These are phyloP conservation scores for Himalopsyche kuldschensis DNA, from an alignment of 2,888 invertebrate species.

Conservation along the genomic window DNA sequence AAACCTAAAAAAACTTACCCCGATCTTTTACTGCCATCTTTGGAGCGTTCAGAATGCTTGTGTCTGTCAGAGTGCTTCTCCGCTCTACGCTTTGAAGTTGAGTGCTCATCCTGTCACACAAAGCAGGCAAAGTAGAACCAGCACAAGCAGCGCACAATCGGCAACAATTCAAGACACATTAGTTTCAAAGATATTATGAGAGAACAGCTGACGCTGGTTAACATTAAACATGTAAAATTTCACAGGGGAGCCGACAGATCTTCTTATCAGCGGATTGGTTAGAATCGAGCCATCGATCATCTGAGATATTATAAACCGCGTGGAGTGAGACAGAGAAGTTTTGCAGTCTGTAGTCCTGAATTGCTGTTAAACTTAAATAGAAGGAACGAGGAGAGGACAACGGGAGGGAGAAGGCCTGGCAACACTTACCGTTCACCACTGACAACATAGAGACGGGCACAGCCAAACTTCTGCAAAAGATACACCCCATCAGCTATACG, in stretches of 20 bases:
- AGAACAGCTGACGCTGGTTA: constrained; percentile 12
- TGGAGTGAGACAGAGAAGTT: not conserved
- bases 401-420: constrained; percentile 54
- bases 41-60: constrained; percentile 54
- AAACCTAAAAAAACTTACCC: constrained; percentile 29
- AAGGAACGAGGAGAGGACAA: constrained; percentile 42
- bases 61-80: constrained; percentile 51
- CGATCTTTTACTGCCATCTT: constrained; percentile 41
- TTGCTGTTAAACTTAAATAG: constrained; percentile 2
- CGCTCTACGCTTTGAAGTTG: constrained; percentile 60
- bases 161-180: constrained; percentile 20
- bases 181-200: constrained; percentile 18
- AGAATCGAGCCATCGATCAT: not conserved
- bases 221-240: not conserved
- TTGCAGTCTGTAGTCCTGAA: constrained; percentile 1
- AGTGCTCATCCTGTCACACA: constrained; percentile 63
- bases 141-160: constrained; percentile 58
- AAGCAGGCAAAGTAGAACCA: constrained; percentile 63
- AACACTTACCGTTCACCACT: constrained; percentile 69
- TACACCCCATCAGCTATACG: constrained; percentile 69
- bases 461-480: constrained; percentile 79
- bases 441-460: constrained; percentile 65
- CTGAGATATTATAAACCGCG: not conserved
- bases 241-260: not conserved
- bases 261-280: not conserved